Base-by-base conservation (phyloP, 2,113 vertebrate genomes). In the Axis porcinus region DNA sequence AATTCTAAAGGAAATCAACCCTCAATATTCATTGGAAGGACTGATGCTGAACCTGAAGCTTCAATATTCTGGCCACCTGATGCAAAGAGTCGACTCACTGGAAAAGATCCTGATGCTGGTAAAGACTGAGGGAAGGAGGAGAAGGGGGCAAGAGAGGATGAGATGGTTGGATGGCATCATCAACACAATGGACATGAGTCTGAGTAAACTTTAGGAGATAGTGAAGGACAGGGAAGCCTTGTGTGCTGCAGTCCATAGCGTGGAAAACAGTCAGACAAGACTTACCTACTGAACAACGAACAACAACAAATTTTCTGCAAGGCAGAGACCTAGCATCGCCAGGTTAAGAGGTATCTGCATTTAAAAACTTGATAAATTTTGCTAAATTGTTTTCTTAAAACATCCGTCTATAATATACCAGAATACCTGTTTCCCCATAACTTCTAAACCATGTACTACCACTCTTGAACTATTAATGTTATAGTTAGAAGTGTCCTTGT, bases 321-420 rank as follows among this genome's bases (percentile, higher is more conserved):
- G 27, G 33, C 4, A 97, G 81, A 60, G 43, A 90, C 16, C 16
- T 45, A 89, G 70, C 47, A 88, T 33, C 78, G 57, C 21, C 47
- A 50, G 21, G 47, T 70, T 57, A 82, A 87, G 19, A 84, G 7
- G 6, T 88, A 62, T 23, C 54, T 74, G 21, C 52, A 91, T 54
- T 94, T 91, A 30, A 96, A 96, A 64, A 33, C 62, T 78, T 89
- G 79, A 94, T 11, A 89, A 40, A 33, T 33, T 64, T 85, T 86
- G 50, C 30, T 47, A 57, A 92, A 88, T 28, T 78, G 33, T 95
- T 89, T 55, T 67, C 33, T 87, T 89, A 67, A 89, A 92, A 58
- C 11, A 85, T 86, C 82, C 43, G 78, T 27, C 93, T 95, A 90
- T 17, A 43, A 70, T 67, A 74, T 91, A 43, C 40, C 89, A 84